Evolutionary conservation across 2,888 invertebrate genomes (phyloP), one percentile per base, ranked within the genome.

Genomic region (Ormyrus thymus): DNA sequence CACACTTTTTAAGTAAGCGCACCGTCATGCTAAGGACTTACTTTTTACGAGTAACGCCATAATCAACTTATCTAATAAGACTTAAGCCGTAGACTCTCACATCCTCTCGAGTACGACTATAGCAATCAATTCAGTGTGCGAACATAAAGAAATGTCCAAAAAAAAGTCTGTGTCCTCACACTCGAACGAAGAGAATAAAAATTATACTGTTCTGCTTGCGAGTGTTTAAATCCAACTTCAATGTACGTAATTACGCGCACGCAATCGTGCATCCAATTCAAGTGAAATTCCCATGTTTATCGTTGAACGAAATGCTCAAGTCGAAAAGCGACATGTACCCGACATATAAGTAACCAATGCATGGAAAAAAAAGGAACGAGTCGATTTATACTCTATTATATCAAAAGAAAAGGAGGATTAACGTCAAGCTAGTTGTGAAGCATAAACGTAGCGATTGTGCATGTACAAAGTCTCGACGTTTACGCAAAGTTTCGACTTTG

Each of bases 81-180:
- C 53, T 66, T 51, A 69, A 61, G 15, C 45, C 69, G 69, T 29
- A 29, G 29, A 76, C 69, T 70, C 69, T 76, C 76, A 76, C 76
- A 69, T 76, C 69, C 62, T 76, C 62, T 76, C 48, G 7, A 56
- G 68, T 50, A 62, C 48, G n/a, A 71, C 55, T 48, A 68, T 48
- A 68, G 59, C 72, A 78, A 64, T 72, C 70, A 65, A 75, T 65
- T 53, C n/a, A 72, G 68, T 56, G 58, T 71, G 10, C 45, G 65
- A 71, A 59, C 29, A 29, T 66, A n/a, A 51, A 46, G 9, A 68
- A 45, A 61, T 53, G 59, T n/a, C 8, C 8, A 29, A 29, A 69
- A 43, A 55, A 8, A 51, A 29, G 53, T 66, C 29, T 29, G 29
- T 29, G 29, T 29, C 29, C 29, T 29, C 29, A 29, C 29, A 29